Evolutionary conservation across 2,888 invertebrate genomes (phyloP), one percentile per base, ranked within the genome.

Genomic region (Tetragnatha montana): DNA sequence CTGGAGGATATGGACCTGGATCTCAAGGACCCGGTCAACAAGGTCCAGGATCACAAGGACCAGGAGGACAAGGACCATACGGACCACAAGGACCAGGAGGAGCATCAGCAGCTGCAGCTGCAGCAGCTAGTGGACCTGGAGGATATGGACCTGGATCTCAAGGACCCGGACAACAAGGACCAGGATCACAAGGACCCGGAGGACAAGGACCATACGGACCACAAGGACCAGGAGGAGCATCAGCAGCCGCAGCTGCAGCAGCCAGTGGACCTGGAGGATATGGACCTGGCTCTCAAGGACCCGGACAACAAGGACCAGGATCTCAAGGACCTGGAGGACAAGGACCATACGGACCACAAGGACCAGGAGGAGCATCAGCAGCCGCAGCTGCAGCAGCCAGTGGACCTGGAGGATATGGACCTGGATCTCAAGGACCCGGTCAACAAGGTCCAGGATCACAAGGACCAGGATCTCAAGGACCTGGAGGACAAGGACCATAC

Each of bases 331-430:
- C 8, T 19, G 75, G 60, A 75, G 75, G 68, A 0, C 22, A 69
- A 8, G 84, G 76, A 69, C 21, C 76, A 10, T 47, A 47, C 6
- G 21, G 60, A 17, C 75, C 75, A 47, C 68, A 60, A 14, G 82
- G 73, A n/a, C 75, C 35, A 83, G 74, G 75, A 35, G 83, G 21
- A 47, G 83, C 19, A 22, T 8, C 60, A 22, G 80, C 35, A n/a
- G n/a, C n/a, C n/a, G n/a, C n/a, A n/a, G n/a, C n/a, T n/a, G n/a
- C n/a, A n/a, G n/a, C n/a, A n/a, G 47, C n/a, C 8, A 51, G 50
- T 6, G 73, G 73, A 19, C 47, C 19, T 17, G 82, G 35, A n/a
- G 51, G 21, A 22, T 74, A 12, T 14, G 75, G 75, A 1, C 8
- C 0, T 19, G 60, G 74, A 1, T 19, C 21, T 12, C 71, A 71